Evolutionary conservation across 2,888 invertebrate species (phyloP), one percentile per base, ranked within the genome.

Genomic region (Alentia gelatinosa): DNA sequence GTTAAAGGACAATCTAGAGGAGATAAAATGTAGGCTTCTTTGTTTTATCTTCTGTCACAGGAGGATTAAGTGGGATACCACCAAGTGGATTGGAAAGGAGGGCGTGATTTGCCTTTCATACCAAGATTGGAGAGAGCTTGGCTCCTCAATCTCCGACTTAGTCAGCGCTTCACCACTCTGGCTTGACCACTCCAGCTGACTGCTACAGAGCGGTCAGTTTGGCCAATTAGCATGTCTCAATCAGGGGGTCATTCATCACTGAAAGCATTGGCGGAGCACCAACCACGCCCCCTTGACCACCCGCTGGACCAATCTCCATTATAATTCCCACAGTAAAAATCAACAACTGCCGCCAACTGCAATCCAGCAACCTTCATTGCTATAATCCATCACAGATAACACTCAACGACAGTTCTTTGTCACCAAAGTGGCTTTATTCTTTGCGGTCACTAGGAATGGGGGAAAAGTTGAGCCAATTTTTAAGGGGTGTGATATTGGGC

Each of bases 201-300:
- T 30, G 30, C 47, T 30, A 26, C 33, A 50, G 86, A 42, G 15
- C 40, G n/a, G 42, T 86, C 86, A 86, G 42, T 30, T 50, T 47
- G 47, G 33, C 86, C 47, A 42, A 86, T 86, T 86, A 86, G 42
- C 86, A 86, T 86, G 86, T 50, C 47, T 47, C 86, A 42, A 86
- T 86, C 86, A 86, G 47, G 86, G 86, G 42, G 86, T 30, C 86
- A 86, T 86, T 86, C 86, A 86, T 86, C 86, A 86, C 42, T n/a
- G 42, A 47, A 12, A 47, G 23, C 50, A n/a, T 40, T 42, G 23
- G 23, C 1, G 39, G 7, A 23, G 40, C 37, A 4, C n/a, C 12
- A 30, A 50, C 86, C 86, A 86, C 86, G 42, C 86, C 86, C 50
- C 42, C 86, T 86, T 86, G 86, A 47, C 86, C 86, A 86, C 86